Evolutionary conservation across 2,113 vertebrate species (phyloP).

Genomic region (Hippocampus abdominalis): DNA sequence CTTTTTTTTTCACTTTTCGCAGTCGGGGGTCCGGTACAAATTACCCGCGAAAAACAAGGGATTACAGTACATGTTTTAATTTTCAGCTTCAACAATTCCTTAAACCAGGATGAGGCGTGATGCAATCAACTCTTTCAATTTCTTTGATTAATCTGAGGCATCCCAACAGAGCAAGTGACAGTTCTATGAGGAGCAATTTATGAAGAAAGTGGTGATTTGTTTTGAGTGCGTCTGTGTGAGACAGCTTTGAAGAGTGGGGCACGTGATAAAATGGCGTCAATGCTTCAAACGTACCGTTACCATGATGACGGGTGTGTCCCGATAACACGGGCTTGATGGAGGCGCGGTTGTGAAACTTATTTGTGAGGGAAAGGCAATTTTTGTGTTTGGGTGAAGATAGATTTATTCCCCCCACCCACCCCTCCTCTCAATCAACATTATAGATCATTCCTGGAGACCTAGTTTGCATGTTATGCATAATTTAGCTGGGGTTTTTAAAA

Average conservation of each 20-base stretch:
- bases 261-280: slow-evolving; percentile 32
- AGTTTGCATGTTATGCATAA: slow-evolving; percentile 1
- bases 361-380: slow-evolving; percentile 7
- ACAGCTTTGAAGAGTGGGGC: background rate
- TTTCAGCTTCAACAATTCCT: slow-evolving; percentile 31
- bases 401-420: background rate
- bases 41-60: no score
- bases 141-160: slow-evolving; percentile 60
- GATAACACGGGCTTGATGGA: slow-evolving; percentile 23
- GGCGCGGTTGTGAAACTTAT: slow-evolving; percentile 16
- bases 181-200: slow-evolving; percentile 57
- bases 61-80: slow-evolving; percentile 35
- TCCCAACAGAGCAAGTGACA: slow-evolving; percentile 47
- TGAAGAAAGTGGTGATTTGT: slow-evolving; percentile 59
- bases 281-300: slow-evolving; percentile 47
- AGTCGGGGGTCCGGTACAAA: no score
- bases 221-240: slow-evolving; percentile 20
- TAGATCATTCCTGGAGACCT: slow-evolving; percentile 13
- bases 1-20: no score
- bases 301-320: slow-evolving; percentile 38
- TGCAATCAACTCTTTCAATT: slow-evolving; percentile 69
- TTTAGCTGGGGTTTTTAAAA: slow-evolving; percentile 7
- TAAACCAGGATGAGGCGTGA: slow-evolving; percentile 51
- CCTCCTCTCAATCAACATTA: background rate
- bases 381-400: background rate